Evolutionary conservation across 2,888 invertebrate genomes (phyloP).

Genomic region (Gerosis bhagava): DNA sequence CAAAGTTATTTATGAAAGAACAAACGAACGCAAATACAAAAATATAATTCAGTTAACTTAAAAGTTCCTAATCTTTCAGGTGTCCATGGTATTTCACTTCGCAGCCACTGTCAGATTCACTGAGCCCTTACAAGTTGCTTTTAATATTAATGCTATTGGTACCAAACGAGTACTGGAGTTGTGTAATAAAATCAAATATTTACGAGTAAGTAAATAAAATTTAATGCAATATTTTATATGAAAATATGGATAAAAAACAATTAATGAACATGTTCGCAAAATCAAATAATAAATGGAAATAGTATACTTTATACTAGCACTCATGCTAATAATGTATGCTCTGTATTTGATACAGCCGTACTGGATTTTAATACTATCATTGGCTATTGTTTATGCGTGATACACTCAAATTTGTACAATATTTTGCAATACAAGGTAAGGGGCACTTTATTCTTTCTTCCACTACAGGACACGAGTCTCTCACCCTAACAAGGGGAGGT

Average conservation of each 20-base stretch:
- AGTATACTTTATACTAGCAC: slow-evolving; percentile 55
- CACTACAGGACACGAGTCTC: too few species aligned
- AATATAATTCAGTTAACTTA: too few species aligned
- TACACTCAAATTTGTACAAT: slow-evolving; percentile 53
- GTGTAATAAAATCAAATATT: too few species aligned
- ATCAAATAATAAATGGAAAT: slow-evolving; percentile 64
- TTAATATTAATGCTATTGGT: slow-evolving; percentile 36
- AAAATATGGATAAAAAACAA: too few species aligned
- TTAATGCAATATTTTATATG: too few species aligned
- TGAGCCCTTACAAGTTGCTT: slow-evolving; percentile 35
- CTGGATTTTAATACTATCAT: slow-evolving; percentile 54
- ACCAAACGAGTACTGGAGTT: slow-evolving; percentile 25
- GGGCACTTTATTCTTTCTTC: too few species aligned
- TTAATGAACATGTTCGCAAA: not conserved
- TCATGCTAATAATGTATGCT: slow-evolving; percentile 47
- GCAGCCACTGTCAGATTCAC: slow-evolving; percentile 41
- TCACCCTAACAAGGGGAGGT: too few species aligned
- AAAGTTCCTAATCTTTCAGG: too few species aligned
- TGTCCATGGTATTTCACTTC: slow-evolving; percentile 39
- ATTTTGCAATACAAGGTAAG: slow-evolving; percentile 41
- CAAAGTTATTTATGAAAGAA: too few species aligned
- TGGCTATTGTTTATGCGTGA: slow-evolving; percentile 47
- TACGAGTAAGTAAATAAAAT: too few species aligned
- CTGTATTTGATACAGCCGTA: slow-evolving; percentile 64
- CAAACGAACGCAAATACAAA: too few species aligned